Evolutionary conservation across 2,888 invertebrate genomes (phyloP).

Genomic region (Odontomyia ornata): DNA sequence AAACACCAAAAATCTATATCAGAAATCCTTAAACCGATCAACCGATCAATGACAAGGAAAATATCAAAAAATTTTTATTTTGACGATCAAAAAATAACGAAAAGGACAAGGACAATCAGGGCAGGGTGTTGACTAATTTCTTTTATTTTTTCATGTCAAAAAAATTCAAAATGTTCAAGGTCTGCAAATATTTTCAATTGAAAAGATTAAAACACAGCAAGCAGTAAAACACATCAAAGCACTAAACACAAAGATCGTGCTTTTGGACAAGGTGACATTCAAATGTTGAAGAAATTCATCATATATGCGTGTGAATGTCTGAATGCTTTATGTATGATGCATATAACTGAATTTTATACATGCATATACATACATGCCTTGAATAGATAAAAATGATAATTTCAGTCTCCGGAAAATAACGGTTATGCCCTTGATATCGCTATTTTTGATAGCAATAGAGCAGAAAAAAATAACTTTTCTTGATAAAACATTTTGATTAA

Average conservation of each 20-base stretch:
- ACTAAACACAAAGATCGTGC: background rate
- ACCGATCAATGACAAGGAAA: background rate
- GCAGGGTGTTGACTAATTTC: conserved; percentile 23
- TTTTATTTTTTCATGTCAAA: conserved; percentile 7
- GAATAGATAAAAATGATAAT: background rate
- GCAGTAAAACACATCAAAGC: background rate
- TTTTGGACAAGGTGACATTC: conserved; percentile 7
- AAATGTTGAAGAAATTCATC: background rate
- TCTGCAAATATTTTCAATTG: background rate
- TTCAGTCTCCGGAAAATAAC: background rate
- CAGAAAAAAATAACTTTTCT: no score
- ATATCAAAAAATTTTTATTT: conserved; percentile 8
- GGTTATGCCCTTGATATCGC: background rate
- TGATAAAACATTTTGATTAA: no score
- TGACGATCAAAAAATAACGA: conserved; percentile 5
- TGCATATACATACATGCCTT: background rate
- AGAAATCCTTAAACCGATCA: no score
- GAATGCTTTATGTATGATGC: background rate
- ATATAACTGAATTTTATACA: background rate
- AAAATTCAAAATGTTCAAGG: conserved; percentile 19
- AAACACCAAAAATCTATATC: no score
- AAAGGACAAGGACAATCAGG: conserved; percentile 38
- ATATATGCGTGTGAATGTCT: background rate
- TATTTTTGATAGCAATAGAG: background rate
- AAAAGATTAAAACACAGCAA: no score